A percentile compares a stretch with the other conserved stretches of the same genome.
Conservation (phyloP, 2,797 vertebrate genomes). For the Synanceia verrucosa region DNA sequence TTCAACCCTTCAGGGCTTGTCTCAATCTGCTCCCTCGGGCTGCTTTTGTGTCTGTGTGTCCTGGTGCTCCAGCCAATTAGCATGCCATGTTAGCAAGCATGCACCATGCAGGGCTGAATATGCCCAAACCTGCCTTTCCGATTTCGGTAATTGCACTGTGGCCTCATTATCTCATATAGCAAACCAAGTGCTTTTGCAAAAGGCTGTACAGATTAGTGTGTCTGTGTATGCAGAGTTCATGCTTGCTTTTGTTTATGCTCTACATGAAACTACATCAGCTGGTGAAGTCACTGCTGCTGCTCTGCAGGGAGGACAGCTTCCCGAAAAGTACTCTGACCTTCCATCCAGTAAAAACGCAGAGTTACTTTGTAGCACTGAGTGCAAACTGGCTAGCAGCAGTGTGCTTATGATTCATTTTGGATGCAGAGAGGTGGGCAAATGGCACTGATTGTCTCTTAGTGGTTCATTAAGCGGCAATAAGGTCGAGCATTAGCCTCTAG, state of each 20-base stretch:
- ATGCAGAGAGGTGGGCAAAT: slow-evolving; percentile 59
- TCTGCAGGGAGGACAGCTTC: slow-evolving; percentile 43
- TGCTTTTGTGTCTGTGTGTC: slow-evolving; percentile 50
- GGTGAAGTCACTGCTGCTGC: slow-evolving; percentile 40
- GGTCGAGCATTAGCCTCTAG: slow-evolving; percentile 60
- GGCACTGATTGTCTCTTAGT: slow-evolving; percentile 64
- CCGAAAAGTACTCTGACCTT: slow-evolving; percentile 41
- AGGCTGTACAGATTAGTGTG: slow-evolving; percentile 6
- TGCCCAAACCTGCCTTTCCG: slow-evolving; percentile 76
- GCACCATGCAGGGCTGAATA: slow-evolving; percentile 51
- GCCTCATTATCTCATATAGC: slow-evolving; percentile 66
- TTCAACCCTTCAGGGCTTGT: slow-evolving; percentile 42
- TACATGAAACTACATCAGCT: slow-evolving; percentile 57
- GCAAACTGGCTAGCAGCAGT: slow-evolving; percentile 22
- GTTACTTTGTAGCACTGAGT: slow-evolving; percentile 30
- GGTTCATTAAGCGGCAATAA: slow-evolving; percentile 74
- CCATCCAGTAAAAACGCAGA: slow-evolving; percentile 21
- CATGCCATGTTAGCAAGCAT: slow-evolving; percentile 61
- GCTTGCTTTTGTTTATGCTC: slow-evolving; percentile 59
- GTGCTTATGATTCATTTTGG: slow-evolving; percentile 49
- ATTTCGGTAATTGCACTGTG: slow-evolving; percentile 74
- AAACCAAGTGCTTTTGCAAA: slow-evolving; percentile 43
- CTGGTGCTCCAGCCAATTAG: slow-evolving; percentile 75
- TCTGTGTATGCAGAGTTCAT: slow-evolving; percentile 7
- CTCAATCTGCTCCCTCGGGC: slow-evolving; percentile 49